Base-by-base conservation (phyloP, 1,140 invertebrate genomes). In the Delia radicum region DNA sequence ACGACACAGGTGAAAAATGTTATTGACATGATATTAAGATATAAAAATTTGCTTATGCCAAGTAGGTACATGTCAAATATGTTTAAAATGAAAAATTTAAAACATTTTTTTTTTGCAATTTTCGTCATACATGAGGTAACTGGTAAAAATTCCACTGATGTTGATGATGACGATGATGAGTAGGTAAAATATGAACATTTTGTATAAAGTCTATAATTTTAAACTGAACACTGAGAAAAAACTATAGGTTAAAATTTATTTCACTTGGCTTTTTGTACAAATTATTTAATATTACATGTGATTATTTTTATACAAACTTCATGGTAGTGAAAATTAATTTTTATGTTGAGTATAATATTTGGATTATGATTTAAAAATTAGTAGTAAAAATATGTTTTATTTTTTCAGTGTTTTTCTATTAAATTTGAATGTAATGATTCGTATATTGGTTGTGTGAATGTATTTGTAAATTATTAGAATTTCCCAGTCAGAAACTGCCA, bases 391-490 rank as follows among this genome's bases (percentile, higher is more conserved):
- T 42, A 10, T 55, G 48, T 24, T n/a, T n/a, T n/a, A n/a, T n/a
- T n/a, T n/a, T n/a, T n/a, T n/a, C n/a, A n/a, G 18, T 24, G 48
- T 55, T 21, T 55, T n/a, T n/a, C 18, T 24, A 18, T 21, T 55
- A 55, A 55, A 55, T 55, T 55, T 55, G 24, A 55, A 55, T 55
- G 48, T 55, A 21, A 55, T 55, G n/a, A 24, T 55, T 55, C 48
- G 48, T 24, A 24, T 21, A 55, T 55, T 55, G 48, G 15, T 21
- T 55, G 18, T 55, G 48, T 3, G 24, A 55, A 55, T 24, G 48
- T 55, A 55, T 55, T 55, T 55, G 48, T 21, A 55, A 55, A 55
- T 55, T 55, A 55, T 55, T 55, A 55, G 48, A 55, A 55, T 55
- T 55, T n/a, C n/a, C n/a, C n/a, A n/a, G n/a, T n/a, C n/a, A n/a